These are phyloP conservation scores for Coreoperca whiteheadi DNA, from an alignment of 2,113 vertebrate genomes.

Conservation along the genomic window DNA sequence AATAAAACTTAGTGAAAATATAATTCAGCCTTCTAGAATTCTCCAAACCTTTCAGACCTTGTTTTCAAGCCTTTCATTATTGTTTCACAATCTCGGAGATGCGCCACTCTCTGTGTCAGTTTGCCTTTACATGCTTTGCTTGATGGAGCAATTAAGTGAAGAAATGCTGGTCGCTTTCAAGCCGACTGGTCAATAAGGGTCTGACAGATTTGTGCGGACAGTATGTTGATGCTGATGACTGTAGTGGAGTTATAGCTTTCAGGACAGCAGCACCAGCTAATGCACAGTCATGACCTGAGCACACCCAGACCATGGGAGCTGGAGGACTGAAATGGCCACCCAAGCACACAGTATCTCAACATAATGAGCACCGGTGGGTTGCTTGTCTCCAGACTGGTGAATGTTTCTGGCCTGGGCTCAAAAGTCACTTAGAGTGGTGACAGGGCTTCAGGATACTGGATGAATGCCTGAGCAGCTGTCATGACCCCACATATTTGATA, in stretches of 20 bases:
- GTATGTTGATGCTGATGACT: constrained; percentile 68
- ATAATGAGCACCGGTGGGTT: constrained; percentile 70
- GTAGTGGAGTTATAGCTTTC: constrained; percentile 47
- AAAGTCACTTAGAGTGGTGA: constrained; percentile 65
- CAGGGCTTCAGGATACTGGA: constrained; percentile 63
- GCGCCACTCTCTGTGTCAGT: constrained; percentile 45
- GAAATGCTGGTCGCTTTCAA: constrained; percentile 46
- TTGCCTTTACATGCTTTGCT: constrained; percentile 57
- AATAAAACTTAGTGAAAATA: constrained; percentile 33
- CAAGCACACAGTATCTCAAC: constrained; percentile 40
- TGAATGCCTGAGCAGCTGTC: constrained; percentile 68
- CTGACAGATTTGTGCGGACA: constrained; percentile 55
- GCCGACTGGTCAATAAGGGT: constrained; percentile 48
- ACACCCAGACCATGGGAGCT: constrained; percentile 40
- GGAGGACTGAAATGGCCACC: constrained; percentile 58
- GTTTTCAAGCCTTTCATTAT: constrained; percentile 22
- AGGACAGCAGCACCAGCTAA: constrained; percentile 54
- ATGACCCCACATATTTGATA: constrained; percentile 42
- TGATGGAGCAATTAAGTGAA: constrained; percentile 65
- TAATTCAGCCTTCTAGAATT: constrained; percentile 22
- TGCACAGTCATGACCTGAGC: constrained; percentile 67
- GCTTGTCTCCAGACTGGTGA: constrained; percentile 62
- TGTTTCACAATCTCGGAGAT: constrained; percentile 20
- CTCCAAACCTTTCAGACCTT: constrained; percentile 14
- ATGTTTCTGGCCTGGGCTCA: constrained; percentile 60